Evolutionary conservation across 1,140 invertebrate genomes (phyloP), one percentile per base, ranked within the genome.

Genomic region (Neotoxoptera formosana): DNA sequence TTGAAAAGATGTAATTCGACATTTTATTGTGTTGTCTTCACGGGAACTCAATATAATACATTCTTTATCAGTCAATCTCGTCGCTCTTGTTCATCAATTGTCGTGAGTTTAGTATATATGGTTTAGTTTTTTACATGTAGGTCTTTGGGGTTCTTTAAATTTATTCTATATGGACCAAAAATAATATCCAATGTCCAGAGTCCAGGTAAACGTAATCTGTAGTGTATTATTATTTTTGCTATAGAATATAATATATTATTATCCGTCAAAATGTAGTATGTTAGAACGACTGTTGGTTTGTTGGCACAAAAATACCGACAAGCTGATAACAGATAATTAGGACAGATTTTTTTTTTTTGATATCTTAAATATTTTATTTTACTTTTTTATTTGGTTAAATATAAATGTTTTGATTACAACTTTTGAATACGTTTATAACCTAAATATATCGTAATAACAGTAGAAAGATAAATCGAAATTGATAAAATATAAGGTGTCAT

Each of bases 1-100:
- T 67, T 91, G 67, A 91, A 41, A 53, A 91, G 36, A 76, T 36
- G n/a, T 91, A 81, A 91, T 91, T 91, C 25, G 60, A 76, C 60
- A 23, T 81, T 91, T 41, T 91, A 81, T 91, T 81, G 30, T 91
- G 60, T 81, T n/a, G 17, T 91, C 56, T 91, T 91, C 90, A 34
- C 14, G 41, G 81, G 90, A 91, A 81, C 45, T 81, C 60, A 36
- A 48, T n/a, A 45, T 76, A 47, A 30, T 36, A 67, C 34, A 48
- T 30, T 81, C 56, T 76, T 60, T 87, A n/a, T 87, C 45, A 1
- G 45, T 87, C 45, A 7, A 88, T 88, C 87, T 88, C 45, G 84
- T 25, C 11, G 45, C 9, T 76, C 60, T 86, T 14, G 41, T 48
- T 47, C 84, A 41, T 41, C 36, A 25, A 84, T 48, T 87, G 30